phyloP scores from a whole-genome alignment of 2,113 vertebrate genomes.

The Gnathonemus longibarbis region DNA sequence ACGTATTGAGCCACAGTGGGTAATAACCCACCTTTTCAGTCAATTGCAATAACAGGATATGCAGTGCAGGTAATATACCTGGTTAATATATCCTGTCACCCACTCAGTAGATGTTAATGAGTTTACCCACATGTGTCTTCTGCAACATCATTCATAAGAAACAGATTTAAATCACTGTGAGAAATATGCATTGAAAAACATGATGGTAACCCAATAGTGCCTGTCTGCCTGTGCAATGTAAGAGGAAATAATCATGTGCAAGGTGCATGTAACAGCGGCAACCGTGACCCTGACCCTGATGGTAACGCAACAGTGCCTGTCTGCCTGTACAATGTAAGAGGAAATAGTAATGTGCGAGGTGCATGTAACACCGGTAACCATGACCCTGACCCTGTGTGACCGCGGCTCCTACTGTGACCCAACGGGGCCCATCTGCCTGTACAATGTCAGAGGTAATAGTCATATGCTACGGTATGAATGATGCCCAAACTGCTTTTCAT shows the following conservation, averaged over 20 bases:
- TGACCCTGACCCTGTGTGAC: no score
- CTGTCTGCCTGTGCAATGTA: background rate
- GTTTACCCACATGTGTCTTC: background rate
- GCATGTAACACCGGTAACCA: background rate
- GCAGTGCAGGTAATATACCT: slow-evolving; percentile 1
- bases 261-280: background rate
- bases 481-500: background rate
- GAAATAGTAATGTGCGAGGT: background rate
- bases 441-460: background rate
- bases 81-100: background rate
- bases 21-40: background rate
- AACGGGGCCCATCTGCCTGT: background rate
- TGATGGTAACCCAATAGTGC: background rate
- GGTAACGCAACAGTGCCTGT: background rate
- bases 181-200: background rate
- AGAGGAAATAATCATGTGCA: background rate
- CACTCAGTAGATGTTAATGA: slow-evolving; percentile 1
- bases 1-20: background rate
- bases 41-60: background rate
- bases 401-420: no score
- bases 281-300: background rate
- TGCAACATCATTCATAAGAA: background rate
- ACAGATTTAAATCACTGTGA: background rate
- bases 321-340: background rate
- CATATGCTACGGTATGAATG: background rate